Percentiles rank a stretch among this genome's conserved stretches.
Conservation (phyloP, 2,888 invertebrate genomes). For the Eupithecia exiguata region DNA sequence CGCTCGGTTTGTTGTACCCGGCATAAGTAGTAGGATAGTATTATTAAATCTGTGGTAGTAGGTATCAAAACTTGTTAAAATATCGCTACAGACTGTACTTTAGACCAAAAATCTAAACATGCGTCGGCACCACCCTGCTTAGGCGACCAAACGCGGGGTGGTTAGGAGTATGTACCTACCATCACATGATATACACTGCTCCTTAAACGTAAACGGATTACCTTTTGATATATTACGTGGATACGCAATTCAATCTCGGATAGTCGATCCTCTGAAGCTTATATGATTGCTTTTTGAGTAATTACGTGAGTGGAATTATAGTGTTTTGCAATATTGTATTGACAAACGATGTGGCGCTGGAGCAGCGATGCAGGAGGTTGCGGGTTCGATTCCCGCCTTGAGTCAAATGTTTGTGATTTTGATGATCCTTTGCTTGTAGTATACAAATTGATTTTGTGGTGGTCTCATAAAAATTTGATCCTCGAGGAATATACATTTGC, state of each 20-base stretch:
- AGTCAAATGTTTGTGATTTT: too few relatives aligned
- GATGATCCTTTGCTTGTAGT: too few relatives aligned
- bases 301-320: constrained; percentile 53
- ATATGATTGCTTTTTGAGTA: constrained; percentile 76
- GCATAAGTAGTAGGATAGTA: too few relatives aligned
- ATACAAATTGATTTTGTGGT: too few relatives aligned
- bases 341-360: too few relatives aligned
- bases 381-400: too few relatives aligned
- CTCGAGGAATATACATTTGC: too few relatives aligned
- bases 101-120: constrained; percentile 64
- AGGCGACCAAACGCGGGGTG: constrained; percentile 78
- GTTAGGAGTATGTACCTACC: constrained; percentile 65
- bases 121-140: constrained; percentile 77
- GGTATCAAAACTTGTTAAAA: not conserved
- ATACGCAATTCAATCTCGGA: constrained; percentile 80
- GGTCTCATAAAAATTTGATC: too few relatives aligned
- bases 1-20: not conserved
- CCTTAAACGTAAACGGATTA: constrained; percentile 83
- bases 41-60: too few relatives aligned
- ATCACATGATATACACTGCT: constrained; percentile 80
- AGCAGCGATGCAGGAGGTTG: too few relatives aligned
- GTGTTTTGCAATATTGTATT: not conserved
- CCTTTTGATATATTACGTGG: constrained; percentile 82
- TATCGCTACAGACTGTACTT: constrained; percentile 25
- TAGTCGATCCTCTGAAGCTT: constrained; percentile 68